Percentiles rank a stretch among this genome's conserved stretches.
Evolutionary conservation across 2,888 invertebrate genomes (phyloP).

Genomic region (Plutella xylostella): DNA sequence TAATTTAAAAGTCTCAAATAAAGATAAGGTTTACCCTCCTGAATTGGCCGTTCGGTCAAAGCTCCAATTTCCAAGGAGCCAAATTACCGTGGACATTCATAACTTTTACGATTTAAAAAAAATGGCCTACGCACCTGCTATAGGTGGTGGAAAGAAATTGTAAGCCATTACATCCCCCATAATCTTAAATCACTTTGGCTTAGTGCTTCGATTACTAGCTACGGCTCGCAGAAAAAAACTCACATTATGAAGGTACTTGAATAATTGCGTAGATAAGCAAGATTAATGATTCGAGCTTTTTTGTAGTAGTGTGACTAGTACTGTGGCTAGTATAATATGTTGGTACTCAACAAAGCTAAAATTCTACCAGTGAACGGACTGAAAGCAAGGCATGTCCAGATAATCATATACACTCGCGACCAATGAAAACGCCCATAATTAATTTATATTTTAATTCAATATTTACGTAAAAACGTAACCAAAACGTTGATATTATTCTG

Average conservation of each 20-base stretch:
- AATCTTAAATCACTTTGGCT: slow-evolving; percentile 68
- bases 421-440: too few species aligned
- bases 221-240: slow-evolving; percentile 58
- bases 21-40: too few species aligned
- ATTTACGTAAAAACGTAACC: too few species aligned
- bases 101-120: slow-evolving; percentile 49
- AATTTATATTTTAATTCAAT: too few species aligned
- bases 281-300: slow-evolving; percentile 37
- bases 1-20: too few species aligned
- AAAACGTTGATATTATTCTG: too few species aligned
- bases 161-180: slow-evolving; percentile 64
- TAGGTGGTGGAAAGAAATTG: slow-evolving; percentile 48
- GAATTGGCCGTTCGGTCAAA: not conserved
- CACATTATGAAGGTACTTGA: slow-evolving; percentile 65
- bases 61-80: slow-evolving; percentile 23
- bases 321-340: too few species aligned
- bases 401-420: too few species aligned
- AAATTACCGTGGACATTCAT: slow-evolving; percentile 32
- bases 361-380: too few species aligned
- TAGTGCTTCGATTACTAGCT: slow-evolving; percentile 68
- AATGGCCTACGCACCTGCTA: slow-evolving; percentile 53
- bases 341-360: too few species aligned
- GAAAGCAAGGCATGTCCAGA: too few species aligned
- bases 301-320: too few species aligned
- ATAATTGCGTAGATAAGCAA: slow-evolving; percentile 64